Percentiles rank a stretch among this genome's conserved stretches.
Evolutionary conservation across 2,888 invertebrate species (phyloP).

Genomic region (Cryptocephalus moraei): DNA sequence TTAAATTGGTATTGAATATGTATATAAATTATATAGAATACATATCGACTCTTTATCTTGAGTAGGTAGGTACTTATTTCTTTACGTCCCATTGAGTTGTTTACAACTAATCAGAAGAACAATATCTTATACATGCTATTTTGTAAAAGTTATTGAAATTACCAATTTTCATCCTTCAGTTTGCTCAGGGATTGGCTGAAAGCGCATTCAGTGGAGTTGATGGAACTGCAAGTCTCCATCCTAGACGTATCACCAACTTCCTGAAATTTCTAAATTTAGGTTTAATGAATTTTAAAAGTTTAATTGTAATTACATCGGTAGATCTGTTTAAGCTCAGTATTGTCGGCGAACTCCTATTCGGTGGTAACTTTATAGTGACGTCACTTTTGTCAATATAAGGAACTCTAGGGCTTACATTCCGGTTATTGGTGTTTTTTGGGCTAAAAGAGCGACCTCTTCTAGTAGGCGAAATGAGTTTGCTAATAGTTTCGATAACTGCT

Average conservation of each 20-base stretch:
- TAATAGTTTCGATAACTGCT: constrained; percentile 22
- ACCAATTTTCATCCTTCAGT: constrained; percentile 28
- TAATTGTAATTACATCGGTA: constrained; percentile 1
- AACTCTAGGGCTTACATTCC: constrained; percentile 12
- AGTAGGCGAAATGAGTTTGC: constrained; percentile 24
- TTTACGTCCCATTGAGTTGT: too few relatives aligned
- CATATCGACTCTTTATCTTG: too few relatives aligned
- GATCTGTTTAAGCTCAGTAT: constrained; percentile 4
- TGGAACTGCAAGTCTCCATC: constrained; percentile 9
- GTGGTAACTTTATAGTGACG: not conserved
- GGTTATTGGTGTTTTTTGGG: constrained; percentile 14
- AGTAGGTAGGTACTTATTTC: too few relatives aligned
- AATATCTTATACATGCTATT: too few relatives aligned
- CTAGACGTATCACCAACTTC: constrained; percentile 7
- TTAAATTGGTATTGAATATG: too few relatives aligned
- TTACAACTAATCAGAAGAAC: too few relatives aligned
- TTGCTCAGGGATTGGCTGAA: constrained; percentile 20
- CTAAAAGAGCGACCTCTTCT: constrained; percentile 27
- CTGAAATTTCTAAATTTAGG: constrained; percentile 5
- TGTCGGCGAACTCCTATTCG: not conserved
- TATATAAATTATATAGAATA: too few relatives aligned
- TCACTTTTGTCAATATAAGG: constrained; percentile 24
- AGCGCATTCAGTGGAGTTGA: constrained; percentile 13
- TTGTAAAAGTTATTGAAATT: constrained; percentile 9
- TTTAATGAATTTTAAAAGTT: not conserved